Evolutionary conservation across 2,888 invertebrate species (phyloP), one percentile per base, ranked within the genome.

Genomic region (Lathronympha strigana): DNA sequence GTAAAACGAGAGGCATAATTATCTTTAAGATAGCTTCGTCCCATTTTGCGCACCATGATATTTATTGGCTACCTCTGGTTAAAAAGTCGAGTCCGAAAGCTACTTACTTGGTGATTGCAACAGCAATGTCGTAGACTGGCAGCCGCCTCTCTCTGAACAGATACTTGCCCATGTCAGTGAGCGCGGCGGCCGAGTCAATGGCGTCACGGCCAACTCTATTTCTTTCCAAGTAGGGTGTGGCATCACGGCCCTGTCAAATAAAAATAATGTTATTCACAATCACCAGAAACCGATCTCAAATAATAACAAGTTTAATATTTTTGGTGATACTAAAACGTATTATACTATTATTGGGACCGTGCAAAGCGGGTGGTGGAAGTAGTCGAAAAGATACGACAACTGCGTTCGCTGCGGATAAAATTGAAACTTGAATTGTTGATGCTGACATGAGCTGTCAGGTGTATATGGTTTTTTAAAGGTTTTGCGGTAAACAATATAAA

Each of bases 121-220:
- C 98, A 66, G 98, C 98, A 74, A 98, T 97, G 83, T 98, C 98
- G 92, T 98, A 98, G 74, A 98, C 98, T 58, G 98, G 98, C 84
- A 98, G 94, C 82, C 98, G 93, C 85, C 98, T 93, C 93, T 98
- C 98, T 84, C 97, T 95, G 94, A 98, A 98, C 83, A 98, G 94
- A 94, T 98, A 98, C 94, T 98, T 98, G 89, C 98, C 98, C 97
- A 98, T 97, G 90, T 98, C 98, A 70, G 98, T 98, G 72, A 98
- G 93, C 68, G 98, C 98, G 49, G 97, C 98, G 47, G 98, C 98
- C 1, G 98, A 98, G 88, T 98, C 98, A 64, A 98, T 97, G 38
- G 98, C 98, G 87, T 98, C 98, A 68, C 97, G 94, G 70, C 98
- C 98, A 57, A 98, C 97, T 76, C 98, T 95, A 92, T 98, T 98